Evolutionary conservation across 2,113 vertebrate genomes (phyloP).

Genomic region (Scopus umbretta): DNA sequence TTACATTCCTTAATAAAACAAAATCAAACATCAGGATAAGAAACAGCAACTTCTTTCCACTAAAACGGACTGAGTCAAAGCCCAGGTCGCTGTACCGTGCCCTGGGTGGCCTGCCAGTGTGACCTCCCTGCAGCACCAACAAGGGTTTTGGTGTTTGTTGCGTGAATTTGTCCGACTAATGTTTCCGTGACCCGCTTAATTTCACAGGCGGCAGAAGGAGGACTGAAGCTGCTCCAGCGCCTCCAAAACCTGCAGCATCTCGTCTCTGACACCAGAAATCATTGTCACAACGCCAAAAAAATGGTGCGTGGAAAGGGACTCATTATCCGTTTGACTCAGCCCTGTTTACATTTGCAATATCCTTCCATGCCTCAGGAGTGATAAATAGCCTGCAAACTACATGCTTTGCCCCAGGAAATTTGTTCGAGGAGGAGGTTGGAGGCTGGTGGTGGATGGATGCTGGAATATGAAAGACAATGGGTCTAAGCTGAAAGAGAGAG

Average conservation of each 20-base stretch:
- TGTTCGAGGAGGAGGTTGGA: too few species aligned
- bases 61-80: neutral
- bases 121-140: too few species aligned
- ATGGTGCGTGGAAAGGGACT: fast-evolving
- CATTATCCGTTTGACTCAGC: neutral
- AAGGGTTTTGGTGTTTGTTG: neutral
- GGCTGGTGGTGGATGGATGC: neutral
- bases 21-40: neutral
- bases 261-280: neutral
- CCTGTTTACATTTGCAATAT: neutral
- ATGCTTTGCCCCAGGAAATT: neutral
- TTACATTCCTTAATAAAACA: neutral
- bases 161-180: neutral
- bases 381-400: neutral
- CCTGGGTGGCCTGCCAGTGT: too few species aligned
- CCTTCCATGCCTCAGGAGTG: neutral
- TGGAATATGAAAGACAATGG: neutral
- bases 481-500: neutral
- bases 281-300: neutral
- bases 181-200: neutral
- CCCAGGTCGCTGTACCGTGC: too few species aligned
- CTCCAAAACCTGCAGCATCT: neutral
- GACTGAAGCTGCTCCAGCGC: neutral
- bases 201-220: neutral
- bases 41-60: neutral